Conservation (phyloP, 1,140 invertebrate genomes). For the Nixonia krombeini region DNA sequence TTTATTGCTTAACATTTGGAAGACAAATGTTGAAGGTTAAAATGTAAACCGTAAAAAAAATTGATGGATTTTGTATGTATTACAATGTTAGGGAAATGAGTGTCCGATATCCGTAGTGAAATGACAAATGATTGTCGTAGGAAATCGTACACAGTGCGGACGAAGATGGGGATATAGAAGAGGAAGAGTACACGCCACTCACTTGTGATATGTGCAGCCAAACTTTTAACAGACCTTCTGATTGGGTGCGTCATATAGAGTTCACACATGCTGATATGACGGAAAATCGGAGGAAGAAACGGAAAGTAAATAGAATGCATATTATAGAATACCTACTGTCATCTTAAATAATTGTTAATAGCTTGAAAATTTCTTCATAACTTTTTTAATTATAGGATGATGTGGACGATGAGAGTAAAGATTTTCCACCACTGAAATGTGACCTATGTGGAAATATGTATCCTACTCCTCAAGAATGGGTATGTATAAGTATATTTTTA, state of each 20-base stretch:
- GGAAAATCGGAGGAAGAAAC: slow-evolving; percentile 74
- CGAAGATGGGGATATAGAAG: slow-evolving; percentile 66
- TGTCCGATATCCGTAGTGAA: too few species aligned
- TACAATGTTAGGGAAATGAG: too few species aligned
- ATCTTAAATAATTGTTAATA: too few species aligned
- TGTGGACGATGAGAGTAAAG: slow-evolving; percentile 75
- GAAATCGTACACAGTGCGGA: slow-evolving; percentile 71
- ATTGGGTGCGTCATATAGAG: slow-evolving; percentile 86
- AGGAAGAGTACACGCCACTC: slow-evolving; percentile 78
- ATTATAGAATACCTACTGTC: too few species aligned
- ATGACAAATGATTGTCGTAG: too few species aligned
- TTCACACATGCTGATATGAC: slow-evolving; percentile 78
- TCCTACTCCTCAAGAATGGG: slow-evolving; percentile 86
- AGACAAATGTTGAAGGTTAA: not conserved
- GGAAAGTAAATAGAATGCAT: slow-evolving; percentile 70
- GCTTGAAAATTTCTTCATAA: too few species aligned
- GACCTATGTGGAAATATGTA: slow-evolving; percentile 87
- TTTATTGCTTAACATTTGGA: not conserved
- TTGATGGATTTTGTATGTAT: too few species aligned
- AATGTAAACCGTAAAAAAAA: too few species aligned
- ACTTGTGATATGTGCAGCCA: slow-evolving; percentile 87
- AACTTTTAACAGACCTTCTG: slow-evolving; percentile 84
- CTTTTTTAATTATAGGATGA: slow-evolving; percentile 70
- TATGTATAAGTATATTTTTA: slow-evolving; percentile 12
- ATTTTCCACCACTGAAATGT: slow-evolving; percentile 80